These are phyloP conservation scores for Galbula dea DNA, from an alignment of 2,113 vertebrate species.

Conservation along the genomic window DNA sequence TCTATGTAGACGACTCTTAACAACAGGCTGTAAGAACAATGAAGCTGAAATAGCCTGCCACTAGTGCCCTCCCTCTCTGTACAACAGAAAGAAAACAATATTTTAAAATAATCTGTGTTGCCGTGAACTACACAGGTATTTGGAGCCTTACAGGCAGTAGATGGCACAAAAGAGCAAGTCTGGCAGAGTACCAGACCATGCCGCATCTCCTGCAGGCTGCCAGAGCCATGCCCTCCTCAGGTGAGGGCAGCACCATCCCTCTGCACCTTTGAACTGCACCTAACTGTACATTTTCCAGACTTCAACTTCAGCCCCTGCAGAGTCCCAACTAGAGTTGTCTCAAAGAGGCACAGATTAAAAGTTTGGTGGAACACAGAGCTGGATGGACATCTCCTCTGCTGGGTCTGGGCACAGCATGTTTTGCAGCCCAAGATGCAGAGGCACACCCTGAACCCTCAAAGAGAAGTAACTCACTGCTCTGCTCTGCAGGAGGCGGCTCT, in stretches of 20 bases:
- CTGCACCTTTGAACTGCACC: rapidly evolving
- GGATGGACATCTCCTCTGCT: not conserved
- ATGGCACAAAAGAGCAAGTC: not conserved
- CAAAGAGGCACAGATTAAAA: not conserved
- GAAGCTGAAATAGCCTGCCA: not conserved
- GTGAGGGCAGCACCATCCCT: not conserved
- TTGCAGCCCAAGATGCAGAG: not conserved
- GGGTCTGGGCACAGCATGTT: not conserved
- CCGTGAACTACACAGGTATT: rapidly evolving
- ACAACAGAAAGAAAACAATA: not conserved
- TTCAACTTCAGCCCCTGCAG: not conserved
- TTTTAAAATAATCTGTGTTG: not conserved
- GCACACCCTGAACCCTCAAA: not conserved
- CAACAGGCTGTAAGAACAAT: not conserved
- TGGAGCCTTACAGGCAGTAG: not conserved
- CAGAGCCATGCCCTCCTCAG: not conserved
- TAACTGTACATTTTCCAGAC: rapidly evolving
- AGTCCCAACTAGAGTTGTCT: not conserved
- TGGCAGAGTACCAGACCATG: not conserved
- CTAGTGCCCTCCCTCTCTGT: not conserved
- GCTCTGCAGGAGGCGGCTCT: not conserved
- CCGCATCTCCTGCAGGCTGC: rapidly evolving
- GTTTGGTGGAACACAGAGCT: no score
- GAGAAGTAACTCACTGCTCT: not conserved
- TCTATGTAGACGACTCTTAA: not conserved